phyloP scores from a whole-genome alignment of 2,113 vertebrate species.

The Carassius auratus region DNA sequence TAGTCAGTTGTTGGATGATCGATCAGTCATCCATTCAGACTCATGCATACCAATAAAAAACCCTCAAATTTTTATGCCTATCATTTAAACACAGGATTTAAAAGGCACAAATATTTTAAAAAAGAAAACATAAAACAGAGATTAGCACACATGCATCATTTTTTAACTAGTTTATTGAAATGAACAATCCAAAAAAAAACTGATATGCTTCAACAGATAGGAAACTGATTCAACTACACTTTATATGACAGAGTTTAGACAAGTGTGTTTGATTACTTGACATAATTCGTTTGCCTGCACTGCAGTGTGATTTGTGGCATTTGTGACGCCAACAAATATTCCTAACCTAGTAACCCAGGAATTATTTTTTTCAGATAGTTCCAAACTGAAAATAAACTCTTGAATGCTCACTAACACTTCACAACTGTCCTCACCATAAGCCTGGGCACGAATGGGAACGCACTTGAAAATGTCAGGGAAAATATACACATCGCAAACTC shows the following conservation, averaged over 20 bases:
- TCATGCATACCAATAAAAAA: neutral
- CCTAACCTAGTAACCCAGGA: conserved; percentile 2
- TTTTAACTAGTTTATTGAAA: neutral
- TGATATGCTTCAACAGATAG: neutral
- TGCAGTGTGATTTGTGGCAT: neutral
- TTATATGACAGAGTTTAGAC: neutral
- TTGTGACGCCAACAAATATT: neutral
- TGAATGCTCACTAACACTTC: neutral
- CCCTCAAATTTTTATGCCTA: neutral
- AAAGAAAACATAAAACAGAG: neutral
- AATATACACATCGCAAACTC: conserved; percentile 28
- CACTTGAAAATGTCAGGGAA: conserved; percentile 44
- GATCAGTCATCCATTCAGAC: neutral
- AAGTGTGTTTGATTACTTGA: neutral
- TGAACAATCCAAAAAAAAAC: neutral
- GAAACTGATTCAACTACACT: neutral
- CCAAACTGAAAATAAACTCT: neutral
- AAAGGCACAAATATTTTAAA: neutral
- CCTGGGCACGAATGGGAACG: conserved; percentile 13
- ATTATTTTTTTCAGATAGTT: neutral
- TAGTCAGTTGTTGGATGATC: too few species aligned
- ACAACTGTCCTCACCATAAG: conserved; percentile 31
- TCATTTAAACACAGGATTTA: neutral
- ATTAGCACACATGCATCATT: neutral
- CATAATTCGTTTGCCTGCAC: neutral